Conservation (phyloP, 2,113 vertebrate genomes). For the Taurulus bubalis region DNA sequence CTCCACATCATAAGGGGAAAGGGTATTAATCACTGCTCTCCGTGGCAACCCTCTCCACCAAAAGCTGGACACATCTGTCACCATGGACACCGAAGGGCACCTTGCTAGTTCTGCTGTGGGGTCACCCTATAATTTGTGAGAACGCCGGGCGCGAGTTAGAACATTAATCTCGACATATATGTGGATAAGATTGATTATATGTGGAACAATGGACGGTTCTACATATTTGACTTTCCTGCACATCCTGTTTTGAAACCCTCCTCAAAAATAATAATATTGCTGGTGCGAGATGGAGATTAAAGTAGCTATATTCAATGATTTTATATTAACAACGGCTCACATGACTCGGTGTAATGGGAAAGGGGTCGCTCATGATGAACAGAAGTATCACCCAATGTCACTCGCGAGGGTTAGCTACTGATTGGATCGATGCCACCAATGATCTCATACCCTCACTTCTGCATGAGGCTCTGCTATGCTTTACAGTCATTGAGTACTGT, state of each 20-base stretch:
- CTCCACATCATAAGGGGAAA: background rate
- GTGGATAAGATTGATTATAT: background rate
- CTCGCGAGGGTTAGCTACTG: background rate
- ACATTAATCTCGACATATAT: background rate
- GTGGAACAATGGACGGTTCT: background rate
- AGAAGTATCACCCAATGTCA: background rate
- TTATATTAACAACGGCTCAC: background rate
- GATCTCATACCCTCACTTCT: background rate
- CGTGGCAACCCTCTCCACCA: background rate
- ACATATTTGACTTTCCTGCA: background rate
- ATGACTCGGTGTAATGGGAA: background rate
- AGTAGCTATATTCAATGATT: background rate
- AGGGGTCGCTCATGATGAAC: background rate
- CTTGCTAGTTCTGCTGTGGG: background rate
- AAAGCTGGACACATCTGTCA: conserved; percentile 6
- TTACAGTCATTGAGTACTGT: background rate
- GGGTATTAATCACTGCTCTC: background rate
- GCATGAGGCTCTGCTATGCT: background rate
- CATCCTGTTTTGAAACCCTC: background rate
- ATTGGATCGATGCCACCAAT: background rate
- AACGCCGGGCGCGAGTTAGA: background rate
- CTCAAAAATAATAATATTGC: background rate
- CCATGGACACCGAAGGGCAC: background rate
- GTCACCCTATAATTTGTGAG: background rate
- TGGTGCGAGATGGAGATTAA: background rate